A percentile compares a stretch with the other conserved stretches of the same genome.
Evolutionary conservation across 2,113 vertebrate species (phyloP).

Genomic region (Probosciger aterrimus): DNA sequence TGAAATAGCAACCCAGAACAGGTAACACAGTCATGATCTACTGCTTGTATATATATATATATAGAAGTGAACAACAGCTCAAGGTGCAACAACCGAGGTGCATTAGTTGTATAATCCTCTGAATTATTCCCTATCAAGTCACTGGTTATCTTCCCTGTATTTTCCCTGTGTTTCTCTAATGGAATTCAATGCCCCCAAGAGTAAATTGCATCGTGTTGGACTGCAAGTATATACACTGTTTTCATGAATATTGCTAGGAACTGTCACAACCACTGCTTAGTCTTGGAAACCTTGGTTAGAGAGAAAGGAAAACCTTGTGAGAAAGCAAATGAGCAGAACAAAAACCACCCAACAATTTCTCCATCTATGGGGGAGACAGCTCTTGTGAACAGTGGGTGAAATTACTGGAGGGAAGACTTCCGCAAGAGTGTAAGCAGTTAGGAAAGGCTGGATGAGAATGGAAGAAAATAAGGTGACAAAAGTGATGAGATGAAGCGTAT

Average conservation of each 20-base stretch:
- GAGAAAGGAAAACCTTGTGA: not conserved
- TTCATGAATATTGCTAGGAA: not conserved
- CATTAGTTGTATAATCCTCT: not conserved
- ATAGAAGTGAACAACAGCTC: not conserved
- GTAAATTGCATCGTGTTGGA: not conserved
- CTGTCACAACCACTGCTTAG: not conserved
- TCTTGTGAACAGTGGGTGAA: fast-evolving
- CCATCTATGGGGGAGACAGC: not conserved
- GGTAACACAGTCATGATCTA: not conserved
- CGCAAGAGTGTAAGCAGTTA: not conserved
- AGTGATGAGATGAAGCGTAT: not conserved
- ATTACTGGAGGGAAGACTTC: not conserved
- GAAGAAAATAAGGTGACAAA: not conserved
- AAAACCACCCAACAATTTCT: not conserved
- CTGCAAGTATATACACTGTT: not conserved
- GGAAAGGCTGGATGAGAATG: not conserved
- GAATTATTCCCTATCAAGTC: not conserved
- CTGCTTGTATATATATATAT: not conserved
- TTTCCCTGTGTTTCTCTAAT: not conserved
- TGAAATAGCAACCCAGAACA: not conserved
- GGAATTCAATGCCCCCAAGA: not conserved
- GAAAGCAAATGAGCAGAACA: not conserved
- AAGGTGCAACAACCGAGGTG: not conserved
- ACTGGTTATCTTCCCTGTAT: not conserved
- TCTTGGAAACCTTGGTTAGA: not conserved